Conservation (phyloP, 1,140 invertebrate genomes). For the Calycopis cecrops region DNA sequence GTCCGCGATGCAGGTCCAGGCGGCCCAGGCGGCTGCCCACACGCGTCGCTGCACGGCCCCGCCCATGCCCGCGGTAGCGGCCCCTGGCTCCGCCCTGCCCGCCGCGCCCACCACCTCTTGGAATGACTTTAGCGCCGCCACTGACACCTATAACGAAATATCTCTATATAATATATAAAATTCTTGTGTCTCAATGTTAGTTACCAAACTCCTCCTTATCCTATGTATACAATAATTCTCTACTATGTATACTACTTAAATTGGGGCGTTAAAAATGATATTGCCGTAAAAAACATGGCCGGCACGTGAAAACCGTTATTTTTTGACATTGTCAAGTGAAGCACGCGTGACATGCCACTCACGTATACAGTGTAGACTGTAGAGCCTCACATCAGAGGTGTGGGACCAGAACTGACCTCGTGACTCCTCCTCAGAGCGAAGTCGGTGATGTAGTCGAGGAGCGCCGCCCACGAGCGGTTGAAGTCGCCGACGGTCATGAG, state of each 20-base stretch:
- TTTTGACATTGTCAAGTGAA: no score
- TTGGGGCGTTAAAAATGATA: no score
- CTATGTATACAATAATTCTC: no score
- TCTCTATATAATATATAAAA: no score
- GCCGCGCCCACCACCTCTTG: constrained; percentile 88
- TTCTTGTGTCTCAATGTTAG: no score
- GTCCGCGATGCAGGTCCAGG: constrained; percentile 59
- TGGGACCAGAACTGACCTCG: constrained; percentile 78
- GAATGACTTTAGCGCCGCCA: constrained; percentile 95
- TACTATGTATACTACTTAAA: no score
- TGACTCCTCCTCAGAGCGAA: constrained; percentile 93
- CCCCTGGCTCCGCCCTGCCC: constrained; percentile 40
- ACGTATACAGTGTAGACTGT: no score
- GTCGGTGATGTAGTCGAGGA: constrained; percentile 95
- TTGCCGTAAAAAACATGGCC: background rate
- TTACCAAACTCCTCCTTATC: no score
- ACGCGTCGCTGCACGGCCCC: constrained; percentile 36
- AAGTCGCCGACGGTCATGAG: constrained; percentile 93
- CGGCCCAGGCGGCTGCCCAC: constrained; percentile 64
- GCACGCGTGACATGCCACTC: no score
- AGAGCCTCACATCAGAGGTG: no score
- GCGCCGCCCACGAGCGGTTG: constrained; percentile 91
- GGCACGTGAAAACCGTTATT: no score
- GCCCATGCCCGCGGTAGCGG: constrained; percentile 24
- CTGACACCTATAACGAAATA: constrained; percentile 82